These are phyloP conservation scores for Geotrypetes seraphini DNA, from an alignment of 2,797 vertebrate species.

Conservation along the genomic window DNA sequence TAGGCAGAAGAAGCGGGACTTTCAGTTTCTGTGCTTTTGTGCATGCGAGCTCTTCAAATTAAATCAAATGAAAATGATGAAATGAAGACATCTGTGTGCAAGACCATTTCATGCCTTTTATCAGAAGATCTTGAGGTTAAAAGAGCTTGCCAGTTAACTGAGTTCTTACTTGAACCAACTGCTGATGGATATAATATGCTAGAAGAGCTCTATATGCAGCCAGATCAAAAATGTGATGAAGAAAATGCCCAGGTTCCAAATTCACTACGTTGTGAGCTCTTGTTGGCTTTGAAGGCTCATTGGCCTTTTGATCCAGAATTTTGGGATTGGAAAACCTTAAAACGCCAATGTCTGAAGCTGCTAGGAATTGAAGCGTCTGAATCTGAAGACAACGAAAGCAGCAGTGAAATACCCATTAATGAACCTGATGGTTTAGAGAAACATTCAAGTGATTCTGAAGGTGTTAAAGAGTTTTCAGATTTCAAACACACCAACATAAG, in stretches of 20 bases:
- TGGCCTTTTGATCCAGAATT: conserved; percentile 98
- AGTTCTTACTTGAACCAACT: conserved; percentile 80
- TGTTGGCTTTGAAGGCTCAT: conserved; percentile 86
- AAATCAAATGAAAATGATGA: conserved; percentile 77
- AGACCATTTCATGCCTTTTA: conserved; percentile 85
- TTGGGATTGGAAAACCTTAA: conserved; percentile 98
- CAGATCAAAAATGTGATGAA: conserved; percentile 91
- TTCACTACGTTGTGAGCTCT: conserved; percentile 88
- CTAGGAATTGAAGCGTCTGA: conserved; percentile 70
- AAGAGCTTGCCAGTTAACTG: conserved; percentile 89
- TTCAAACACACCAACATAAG: conserved; percentile 43
- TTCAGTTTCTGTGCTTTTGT: conserved; percentile 80
- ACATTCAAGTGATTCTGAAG: conserved; percentile 52
- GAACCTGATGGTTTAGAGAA: conserved; percentile 56
- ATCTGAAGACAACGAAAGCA: conserved; percentile 64
- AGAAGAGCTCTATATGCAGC: conserved; percentile 80
- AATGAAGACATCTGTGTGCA: conserved; percentile 84
- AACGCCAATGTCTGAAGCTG: conserved; percentile 76
- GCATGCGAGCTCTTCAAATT: conserved; percentile 91
- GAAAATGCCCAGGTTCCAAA: conserved; percentile 84
- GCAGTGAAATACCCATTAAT: conserved; percentile 47
- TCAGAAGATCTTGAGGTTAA: conserved; percentile 86
- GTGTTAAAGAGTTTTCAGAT: conserved; percentile 47
- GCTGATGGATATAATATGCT: conserved; percentile 71
- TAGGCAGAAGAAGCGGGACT: conserved; percentile 81